Evolutionary conservation across 2,797 vertebrate species (phyloP).

Genomic region (Hypotaenidia philippensis): DNA sequence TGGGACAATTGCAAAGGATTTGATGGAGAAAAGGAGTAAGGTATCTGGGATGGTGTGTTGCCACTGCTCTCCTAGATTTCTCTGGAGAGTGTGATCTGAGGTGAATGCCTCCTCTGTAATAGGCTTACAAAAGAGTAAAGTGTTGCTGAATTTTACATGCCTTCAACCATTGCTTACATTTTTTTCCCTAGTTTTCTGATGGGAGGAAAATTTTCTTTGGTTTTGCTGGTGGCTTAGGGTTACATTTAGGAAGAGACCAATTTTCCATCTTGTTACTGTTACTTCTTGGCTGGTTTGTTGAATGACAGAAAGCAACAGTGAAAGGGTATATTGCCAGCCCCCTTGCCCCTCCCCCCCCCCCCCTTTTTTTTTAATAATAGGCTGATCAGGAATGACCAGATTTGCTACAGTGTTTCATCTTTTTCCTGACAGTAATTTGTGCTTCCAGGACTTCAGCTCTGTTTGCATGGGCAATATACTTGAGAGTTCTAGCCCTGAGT

Average conservation of each 20-base stretch:
- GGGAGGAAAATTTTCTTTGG: neutral
- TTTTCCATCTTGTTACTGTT: neutral
- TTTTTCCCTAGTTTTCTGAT: neutral
- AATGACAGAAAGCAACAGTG: neutral
- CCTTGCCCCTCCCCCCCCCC: rapidly evolving
- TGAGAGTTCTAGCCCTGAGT: neutral
- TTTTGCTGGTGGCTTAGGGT: neutral
- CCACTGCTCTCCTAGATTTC: neutral
- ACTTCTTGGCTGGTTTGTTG: neutral
- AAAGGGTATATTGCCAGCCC: neutral
- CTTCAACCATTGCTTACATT: neutral
- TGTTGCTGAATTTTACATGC: neutral
- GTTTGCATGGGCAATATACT: neutral
- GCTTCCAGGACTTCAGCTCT: neutral
- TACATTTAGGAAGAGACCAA: neutral
- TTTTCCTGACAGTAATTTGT: neutral
- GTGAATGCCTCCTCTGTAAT: neutral
- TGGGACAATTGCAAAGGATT: neutral
- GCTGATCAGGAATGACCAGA: neutral
- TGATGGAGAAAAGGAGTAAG: neutral
- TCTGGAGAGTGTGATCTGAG: neutral
- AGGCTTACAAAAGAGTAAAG: neutral
- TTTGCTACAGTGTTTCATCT: neutral
- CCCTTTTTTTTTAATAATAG: neutral
- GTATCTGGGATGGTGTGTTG: neutral